A percentile compares a stretch with the other conserved stretches of the same genome.
These are phyloP conservation scores for Galagoides demidoff DNA, from an alignment of 2,797 vertebrate genomes.

Conservation along the genomic window DNA sequence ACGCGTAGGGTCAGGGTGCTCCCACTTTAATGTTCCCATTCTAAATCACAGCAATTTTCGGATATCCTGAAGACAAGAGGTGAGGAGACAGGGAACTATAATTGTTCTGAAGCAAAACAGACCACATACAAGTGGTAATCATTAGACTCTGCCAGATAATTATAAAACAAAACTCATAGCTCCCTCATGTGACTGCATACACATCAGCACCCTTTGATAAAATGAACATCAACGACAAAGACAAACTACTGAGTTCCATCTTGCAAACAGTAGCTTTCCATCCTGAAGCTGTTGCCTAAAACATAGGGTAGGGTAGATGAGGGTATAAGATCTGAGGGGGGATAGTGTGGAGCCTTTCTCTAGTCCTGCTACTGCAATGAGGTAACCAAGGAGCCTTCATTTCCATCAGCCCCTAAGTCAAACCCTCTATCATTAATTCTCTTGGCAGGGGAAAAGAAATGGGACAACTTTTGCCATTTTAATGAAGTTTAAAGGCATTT, in stretches of 20 bases:
- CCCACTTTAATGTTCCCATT: not conserved
- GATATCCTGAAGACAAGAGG: not conserved
- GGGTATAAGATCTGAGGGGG: not conserved
- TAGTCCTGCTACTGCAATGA: not conserved
- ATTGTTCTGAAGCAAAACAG: not conserved
- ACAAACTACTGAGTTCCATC: not conserved
- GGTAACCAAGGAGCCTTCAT: not conserved
- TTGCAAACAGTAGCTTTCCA: not conserved
- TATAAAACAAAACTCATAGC: not conserved
- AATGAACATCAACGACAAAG: not conserved
- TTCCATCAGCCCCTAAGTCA: not conserved
- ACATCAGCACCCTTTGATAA: not conserved
- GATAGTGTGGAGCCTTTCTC: not conserved
- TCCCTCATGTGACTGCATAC: not conserved
- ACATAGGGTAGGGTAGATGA: fast-evolving
- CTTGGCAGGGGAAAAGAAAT: not conserved
- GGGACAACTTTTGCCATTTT: not conserved
- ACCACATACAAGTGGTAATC: not conserved
- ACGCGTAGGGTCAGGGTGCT: not conserved
- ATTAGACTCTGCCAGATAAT: not conserved
- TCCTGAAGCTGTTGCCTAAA: not conserved
- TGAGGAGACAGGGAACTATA: not conserved
- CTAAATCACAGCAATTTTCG: not conserved
- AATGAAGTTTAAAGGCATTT: not conserved
- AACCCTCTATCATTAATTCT: not conserved